Evolutionary conservation across 1,140 invertebrate species (phyloP).

Genomic region (Cydia splendana): DNA sequence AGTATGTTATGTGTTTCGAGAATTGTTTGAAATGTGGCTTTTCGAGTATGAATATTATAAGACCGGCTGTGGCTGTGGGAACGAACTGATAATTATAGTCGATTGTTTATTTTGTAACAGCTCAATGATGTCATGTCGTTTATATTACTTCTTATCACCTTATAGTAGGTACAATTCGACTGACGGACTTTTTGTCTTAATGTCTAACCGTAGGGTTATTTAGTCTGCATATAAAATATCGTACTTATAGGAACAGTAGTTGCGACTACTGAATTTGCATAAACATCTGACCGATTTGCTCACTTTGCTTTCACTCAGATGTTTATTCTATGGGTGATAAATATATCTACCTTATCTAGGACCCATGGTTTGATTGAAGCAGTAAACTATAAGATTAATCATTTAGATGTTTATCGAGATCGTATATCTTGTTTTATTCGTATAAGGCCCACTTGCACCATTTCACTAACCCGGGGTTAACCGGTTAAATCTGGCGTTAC

Average conservation of each 20-base stretch:
- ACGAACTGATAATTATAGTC: too few relatives aligned
- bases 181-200: too few relatives aligned
- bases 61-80: not conserved
- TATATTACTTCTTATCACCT: too few relatives aligned
- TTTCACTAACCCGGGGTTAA: too few relatives aligned
- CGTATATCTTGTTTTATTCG: not conserved
- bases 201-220: not conserved
- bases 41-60: not conserved
- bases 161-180: too few relatives aligned
- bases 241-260: not conserved
- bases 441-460: too few relatives aligned
- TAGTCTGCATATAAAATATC: not conserved
- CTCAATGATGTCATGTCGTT: not conserved
- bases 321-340: not conserved
- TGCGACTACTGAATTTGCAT: slow-evolving; percentile 1
- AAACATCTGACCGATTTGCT: slow-evolving; percentile 8
- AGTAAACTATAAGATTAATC: slow-evolving; percentile 2
- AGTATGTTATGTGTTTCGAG: slow-evolving; percentile 1
- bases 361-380: not conserved
- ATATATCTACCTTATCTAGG: not conserved
- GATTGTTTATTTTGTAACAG: not conserved
- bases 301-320: slow-evolving; percentile 3
- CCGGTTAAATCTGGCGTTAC: too few relatives aligned
- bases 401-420: not conserved
- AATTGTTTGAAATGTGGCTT: not conserved